A percentile compares a stretch with the other conserved stretches of the same genome.
Conservation (phyloP, 2,888 invertebrate genomes). For the Hanleya hanleyi region DNA sequence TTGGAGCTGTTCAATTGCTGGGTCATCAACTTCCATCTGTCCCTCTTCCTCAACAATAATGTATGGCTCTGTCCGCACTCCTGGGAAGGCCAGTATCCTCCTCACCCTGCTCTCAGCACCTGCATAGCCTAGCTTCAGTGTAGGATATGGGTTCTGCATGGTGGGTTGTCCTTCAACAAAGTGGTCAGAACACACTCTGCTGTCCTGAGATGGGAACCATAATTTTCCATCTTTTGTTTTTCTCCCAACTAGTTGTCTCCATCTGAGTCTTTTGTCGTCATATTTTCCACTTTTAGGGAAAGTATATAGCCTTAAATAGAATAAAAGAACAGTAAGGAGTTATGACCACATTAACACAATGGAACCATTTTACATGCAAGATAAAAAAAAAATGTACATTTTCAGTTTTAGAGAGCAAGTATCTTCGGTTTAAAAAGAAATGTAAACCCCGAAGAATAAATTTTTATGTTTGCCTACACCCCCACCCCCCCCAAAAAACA, state of each 20-base stretch:
- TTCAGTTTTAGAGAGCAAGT: too few relatives aligned
- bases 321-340: too few relatives aligned
- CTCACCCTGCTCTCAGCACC: slow-evolving; percentile 19
- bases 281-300: slow-evolving; percentile 27
- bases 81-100: slow-evolving; percentile 19
- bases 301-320: too few relatives aligned
- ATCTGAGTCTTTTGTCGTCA: slow-evolving; percentile 14
- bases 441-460: too few relatives aligned
- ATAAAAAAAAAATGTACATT: too few relatives aligned
- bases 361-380: too few relatives aligned
- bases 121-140: slow-evolving; percentile 24
- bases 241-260: slow-evolving; percentile 34
- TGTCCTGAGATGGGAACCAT: slow-evolving; percentile 34
- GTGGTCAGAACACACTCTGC: slow-evolving; percentile 29
- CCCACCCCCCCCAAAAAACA: too few relatives aligned
- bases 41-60: not conserved
- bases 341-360: too few relatives aligned
- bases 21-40: too few relatives aligned
- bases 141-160: slow-evolving; percentile 23
- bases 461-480: too few relatives aligned
- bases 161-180: slow-evolving; percentile 34
- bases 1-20: too few relatives aligned
- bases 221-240: slow-evolving; percentile 22
- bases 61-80: not conserved
- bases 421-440: too few relatives aligned